Conservation (phyloP, 2,113 vertebrate species). For the Gorsachius goisagi region DNA sequence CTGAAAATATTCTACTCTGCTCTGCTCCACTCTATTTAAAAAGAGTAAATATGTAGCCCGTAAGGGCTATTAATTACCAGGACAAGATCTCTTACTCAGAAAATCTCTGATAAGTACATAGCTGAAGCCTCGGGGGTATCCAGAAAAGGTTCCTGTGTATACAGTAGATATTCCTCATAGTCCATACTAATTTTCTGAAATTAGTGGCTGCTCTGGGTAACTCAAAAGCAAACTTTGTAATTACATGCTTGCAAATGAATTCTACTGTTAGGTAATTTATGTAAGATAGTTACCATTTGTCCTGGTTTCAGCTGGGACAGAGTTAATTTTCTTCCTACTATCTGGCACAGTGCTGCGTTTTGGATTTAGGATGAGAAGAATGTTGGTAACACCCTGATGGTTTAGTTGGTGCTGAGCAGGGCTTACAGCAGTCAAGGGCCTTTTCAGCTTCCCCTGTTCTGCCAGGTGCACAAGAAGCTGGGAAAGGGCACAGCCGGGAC, state of each 20-base stretch:
- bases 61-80: background rate
- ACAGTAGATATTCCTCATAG: background rate
- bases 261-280: background rate
- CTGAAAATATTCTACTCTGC: background rate
- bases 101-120: background rate
- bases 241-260: background rate
- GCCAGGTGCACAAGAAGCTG: no score
- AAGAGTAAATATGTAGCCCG: background rate
- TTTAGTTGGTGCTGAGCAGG: no score
- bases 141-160: background rate
- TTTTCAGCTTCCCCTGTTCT: no score
- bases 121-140: background rate
- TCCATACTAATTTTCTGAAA: background rate
- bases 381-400: no score
- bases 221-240: background rate
- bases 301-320: no score
- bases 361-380: no score
- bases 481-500: no score
- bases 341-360: no score
- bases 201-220: background rate
- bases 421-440: no score
- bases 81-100: background rate
- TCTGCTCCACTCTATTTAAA: background rate
- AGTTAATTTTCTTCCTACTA: no score
- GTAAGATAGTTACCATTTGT: background rate